Conservation (phyloP, 1,140 invertebrate genomes). For the Sipha flava region DNA sequence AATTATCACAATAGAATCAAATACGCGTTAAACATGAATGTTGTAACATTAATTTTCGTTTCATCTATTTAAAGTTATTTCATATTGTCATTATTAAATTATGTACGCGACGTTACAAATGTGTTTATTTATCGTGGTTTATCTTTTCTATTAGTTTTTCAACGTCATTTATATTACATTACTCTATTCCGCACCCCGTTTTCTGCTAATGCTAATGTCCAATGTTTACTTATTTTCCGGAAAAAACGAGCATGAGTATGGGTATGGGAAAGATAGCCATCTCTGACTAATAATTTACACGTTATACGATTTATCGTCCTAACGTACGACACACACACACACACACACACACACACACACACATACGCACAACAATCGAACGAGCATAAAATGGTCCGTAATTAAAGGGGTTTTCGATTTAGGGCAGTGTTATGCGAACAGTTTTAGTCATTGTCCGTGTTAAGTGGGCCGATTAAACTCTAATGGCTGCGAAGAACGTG, state of each 20-base stretch:
- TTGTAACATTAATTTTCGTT: too few species aligned
- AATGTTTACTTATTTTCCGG: not conserved
- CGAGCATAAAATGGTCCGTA: not conserved
- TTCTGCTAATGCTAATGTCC: not conserved
- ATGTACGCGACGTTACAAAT: too few species aligned
- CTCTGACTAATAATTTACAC: conserved; percentile 12
- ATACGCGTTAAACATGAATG: too few species aligned
- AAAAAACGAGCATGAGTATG: not conserved
- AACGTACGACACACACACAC: too few species aligned
- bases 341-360: not conserved
- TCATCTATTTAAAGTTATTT: too few species aligned
- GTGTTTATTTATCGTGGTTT: too few species aligned
- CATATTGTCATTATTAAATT: too few species aligned
- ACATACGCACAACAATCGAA: not conserved
- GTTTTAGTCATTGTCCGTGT: conserved; percentile 23
- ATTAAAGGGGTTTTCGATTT: conserved; percentile 9
- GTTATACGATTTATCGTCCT: not conserved
- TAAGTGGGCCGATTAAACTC: conserved; percentile 23
- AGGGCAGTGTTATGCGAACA: not conserved
- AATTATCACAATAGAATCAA: too few species aligned
- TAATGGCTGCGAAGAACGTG: not conserved
- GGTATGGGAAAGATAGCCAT: not conserved
- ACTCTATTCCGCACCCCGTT: not conserved
- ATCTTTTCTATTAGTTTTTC: too few species aligned
- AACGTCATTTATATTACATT: too few species aligned